Conservation (phyloP, 1,140 invertebrate species). For the Drosophila serrata region DNA sequence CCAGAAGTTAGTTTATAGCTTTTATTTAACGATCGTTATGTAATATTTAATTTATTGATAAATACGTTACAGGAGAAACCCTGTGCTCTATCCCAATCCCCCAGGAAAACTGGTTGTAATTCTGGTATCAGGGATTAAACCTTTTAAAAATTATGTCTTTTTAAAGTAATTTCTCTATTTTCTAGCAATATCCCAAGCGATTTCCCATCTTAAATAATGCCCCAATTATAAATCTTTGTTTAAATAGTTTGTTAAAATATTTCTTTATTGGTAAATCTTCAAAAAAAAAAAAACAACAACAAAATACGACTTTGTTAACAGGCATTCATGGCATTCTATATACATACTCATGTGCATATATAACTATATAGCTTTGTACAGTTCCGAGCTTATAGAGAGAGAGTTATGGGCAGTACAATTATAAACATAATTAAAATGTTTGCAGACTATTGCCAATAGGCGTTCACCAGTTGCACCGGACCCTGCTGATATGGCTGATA, state of each 20-base stretch:
- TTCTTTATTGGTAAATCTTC: slow-evolving; percentile 27
- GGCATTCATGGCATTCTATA: slow-evolving; percentile 27
- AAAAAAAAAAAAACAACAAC: slow-evolving; percentile 28
- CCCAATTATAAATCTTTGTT: not conserved
- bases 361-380: slow-evolving; percentile 43
- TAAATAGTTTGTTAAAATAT: slow-evolving; percentile 36
- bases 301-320: slow-evolving; percentile 45
- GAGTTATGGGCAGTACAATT: slow-evolving; percentile 15
- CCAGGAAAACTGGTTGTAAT: too few species aligned
- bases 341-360: slow-evolving; percentile 17
- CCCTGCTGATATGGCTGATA: slow-evolving; percentile 23
- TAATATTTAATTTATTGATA: too few species aligned
- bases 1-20: too few species aligned
- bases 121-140: too few species aligned
- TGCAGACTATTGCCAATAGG: slow-evolving; percentile 53
- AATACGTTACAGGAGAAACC: too few species aligned
- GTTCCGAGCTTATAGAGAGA: slow-evolving; percentile 34
- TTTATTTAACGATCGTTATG: too few species aligned
- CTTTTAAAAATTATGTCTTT: too few species aligned
- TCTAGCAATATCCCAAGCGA: not conserved
- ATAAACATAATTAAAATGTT: slow-evolving; percentile 5
- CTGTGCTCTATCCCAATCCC: too few species aligned
- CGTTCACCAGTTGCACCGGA: slow-evolving; percentile 65
- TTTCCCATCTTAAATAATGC: not conserved
- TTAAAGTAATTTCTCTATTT: too few species aligned